Percentiles rank a stretch among this genome's conserved stretches.
These are phyloP conservation scores for Pangasianodon hypophthalmus DNA, from an alignment of 2,113 vertebrate species.

Conservation along the genomic window DNA sequence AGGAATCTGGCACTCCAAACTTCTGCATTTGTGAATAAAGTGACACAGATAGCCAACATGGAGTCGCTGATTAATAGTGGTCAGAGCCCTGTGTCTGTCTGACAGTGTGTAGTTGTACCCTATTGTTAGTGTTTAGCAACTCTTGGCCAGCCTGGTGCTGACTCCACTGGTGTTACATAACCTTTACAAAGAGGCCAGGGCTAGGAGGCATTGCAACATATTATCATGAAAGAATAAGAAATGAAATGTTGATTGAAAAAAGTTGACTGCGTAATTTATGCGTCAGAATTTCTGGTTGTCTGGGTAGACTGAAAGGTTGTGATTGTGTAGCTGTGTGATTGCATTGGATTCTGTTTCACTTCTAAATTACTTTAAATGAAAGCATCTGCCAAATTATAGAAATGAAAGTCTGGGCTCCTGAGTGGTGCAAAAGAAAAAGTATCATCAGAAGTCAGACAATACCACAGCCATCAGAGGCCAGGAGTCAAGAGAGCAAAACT, in stretches of 20 bases:
- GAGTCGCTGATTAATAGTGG: neutral
- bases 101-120: neutral
- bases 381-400: neutral
- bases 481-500: neutral
- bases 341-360: neutral
- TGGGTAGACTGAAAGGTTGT: neutral
- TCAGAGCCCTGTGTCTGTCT: neutral
- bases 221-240: neutral
- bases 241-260: neutral
- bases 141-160: neutral
- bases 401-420: neutral
- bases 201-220: neutral
- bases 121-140: neutral
- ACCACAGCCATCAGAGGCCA: neutral
- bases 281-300: neutral
- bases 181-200: conserved; percentile 2
- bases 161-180: neutral
- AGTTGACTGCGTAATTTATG: neutral
- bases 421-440: neutral
- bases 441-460: neutral
- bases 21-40: neutral
- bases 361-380: neutral
- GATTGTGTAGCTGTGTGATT: neutral
- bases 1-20: neutral
- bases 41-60: neutral